phyloP scores from a whole-genome alignment of 2,797 vertebrate genomes.

The Cryptoprocta ferox region DNA sequence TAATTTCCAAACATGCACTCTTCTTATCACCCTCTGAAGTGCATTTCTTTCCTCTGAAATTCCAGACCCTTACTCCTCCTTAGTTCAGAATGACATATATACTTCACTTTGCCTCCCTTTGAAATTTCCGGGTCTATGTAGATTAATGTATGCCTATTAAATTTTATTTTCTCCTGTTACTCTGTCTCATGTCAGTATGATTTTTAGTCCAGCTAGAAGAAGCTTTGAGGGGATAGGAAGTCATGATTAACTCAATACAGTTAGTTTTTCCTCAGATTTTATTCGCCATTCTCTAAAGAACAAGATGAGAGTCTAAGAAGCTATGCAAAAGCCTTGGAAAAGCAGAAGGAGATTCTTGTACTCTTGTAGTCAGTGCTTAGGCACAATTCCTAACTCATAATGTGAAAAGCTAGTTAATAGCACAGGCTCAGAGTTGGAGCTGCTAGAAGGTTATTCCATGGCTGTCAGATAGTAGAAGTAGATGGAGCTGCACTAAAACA shows the following conservation, averaged over 20 bases:
- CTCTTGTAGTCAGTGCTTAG: background rate
- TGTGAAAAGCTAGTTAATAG: background rate
- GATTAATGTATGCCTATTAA: background rate
- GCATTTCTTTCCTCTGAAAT: background rate
- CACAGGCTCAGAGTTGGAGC: background rate
- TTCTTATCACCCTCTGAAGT: background rate
- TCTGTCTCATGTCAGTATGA: background rate
- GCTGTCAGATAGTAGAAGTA: too few relatives aligned
- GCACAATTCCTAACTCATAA: background rate
- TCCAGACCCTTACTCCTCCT: background rate
- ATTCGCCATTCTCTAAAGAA: background rate
- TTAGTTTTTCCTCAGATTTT: background rate
- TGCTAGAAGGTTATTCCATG: background rate
- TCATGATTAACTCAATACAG: background rate
- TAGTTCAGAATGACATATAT: background rate
- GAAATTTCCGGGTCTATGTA: background rate
- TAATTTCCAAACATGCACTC: background rate
- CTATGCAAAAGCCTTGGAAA: background rate
- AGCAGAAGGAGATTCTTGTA: background rate
- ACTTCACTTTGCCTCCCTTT: background rate
- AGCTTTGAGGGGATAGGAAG: background rate
- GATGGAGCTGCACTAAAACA: background rate
- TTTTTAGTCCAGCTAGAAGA: background rate
- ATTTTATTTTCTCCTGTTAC: background rate
- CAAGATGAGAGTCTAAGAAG: background rate